A percentile compares a stretch with the other conserved stretches of the same genome.
Evolutionary conservation across 2,797 vertebrate species (phyloP).

Genomic region (Denticeps clupeoides): DNA sequence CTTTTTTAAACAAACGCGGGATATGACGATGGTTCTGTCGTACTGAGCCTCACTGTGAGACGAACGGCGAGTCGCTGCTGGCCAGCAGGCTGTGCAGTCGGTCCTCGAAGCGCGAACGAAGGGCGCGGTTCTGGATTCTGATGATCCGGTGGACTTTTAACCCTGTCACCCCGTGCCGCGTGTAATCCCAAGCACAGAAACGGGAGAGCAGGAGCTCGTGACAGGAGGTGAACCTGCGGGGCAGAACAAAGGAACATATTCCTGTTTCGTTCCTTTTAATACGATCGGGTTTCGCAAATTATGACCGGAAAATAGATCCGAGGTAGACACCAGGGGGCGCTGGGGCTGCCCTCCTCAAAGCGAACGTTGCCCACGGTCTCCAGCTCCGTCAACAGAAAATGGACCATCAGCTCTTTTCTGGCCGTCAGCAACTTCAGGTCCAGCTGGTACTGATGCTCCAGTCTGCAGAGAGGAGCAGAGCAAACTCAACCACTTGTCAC

Average conservation of each 20-base stretch:
- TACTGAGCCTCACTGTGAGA: slow-evolving; percentile 52
- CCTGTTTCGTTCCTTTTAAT: no score
- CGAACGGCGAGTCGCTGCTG: slow-evolving; percentile 34
- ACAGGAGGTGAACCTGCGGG: slow-evolving; percentile 66
- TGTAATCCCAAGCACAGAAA: slow-evolving; percentile 66
- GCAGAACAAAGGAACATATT: slow-evolving; percentile 4
- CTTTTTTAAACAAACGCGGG: no score
- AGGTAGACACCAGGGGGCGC: slow-evolving; percentile 58
- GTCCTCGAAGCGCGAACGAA: slow-evolving; percentile 70
- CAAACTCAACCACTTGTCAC: background rate
- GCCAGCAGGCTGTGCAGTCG: slow-evolving; percentile 60
- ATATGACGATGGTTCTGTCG: no score
- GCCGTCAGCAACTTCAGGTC: slow-evolving; percentile 50
- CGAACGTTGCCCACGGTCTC: slow-evolving; percentile 73
- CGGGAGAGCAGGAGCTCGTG: slow-evolving; percentile 63
- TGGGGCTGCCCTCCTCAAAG: slow-evolving; percentile 68
- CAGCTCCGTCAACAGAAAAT: slow-evolving; percentile 67
- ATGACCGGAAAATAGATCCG: background rate
- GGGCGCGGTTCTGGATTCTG: slow-evolving; percentile 65
- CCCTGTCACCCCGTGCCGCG: slow-evolving; percentile 44
- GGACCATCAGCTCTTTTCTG: slow-evolving; percentile 47
- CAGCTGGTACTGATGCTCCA: slow-evolving; percentile 46
- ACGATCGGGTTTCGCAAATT: no score
- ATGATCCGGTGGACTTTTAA: slow-evolving; percentile 65
- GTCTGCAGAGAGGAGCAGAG: slow-evolving; percentile 52